Conservation (phyloP, 2,797 vertebrate genomes). For the Acipenser transmontanus region DNA sequence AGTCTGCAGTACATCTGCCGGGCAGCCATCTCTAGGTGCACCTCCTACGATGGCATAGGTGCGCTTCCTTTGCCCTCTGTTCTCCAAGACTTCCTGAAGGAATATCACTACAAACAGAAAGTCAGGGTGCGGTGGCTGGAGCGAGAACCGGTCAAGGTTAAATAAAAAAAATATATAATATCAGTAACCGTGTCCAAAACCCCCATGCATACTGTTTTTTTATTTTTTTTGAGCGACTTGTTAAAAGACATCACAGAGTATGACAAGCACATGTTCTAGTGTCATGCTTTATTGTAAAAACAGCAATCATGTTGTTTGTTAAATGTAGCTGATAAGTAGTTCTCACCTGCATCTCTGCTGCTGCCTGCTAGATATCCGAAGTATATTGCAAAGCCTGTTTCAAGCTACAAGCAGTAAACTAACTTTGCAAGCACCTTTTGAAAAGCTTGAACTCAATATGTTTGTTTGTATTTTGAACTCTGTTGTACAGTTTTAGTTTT, state of each 20-base stretch:
- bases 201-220: no score
- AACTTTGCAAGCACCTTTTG: conserved; percentile 47
- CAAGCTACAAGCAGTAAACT: conserved; percentile 21
- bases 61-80: conserved; percentile 85
- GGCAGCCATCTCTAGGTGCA: conserved; percentile 88
- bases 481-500: conserved; percentile 34
- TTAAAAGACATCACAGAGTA: conserved; percentile 27
- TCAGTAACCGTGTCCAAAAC: no score
- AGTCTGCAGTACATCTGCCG: conserved; percentile 93
- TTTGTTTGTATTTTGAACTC: conserved; percentile 20
- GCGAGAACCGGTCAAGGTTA: conserved; percentile 87
- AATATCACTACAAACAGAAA: conserved; percentile 99
- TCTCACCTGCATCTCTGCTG: conserved; percentile 27
- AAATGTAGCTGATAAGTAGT: conserved; percentile 30
- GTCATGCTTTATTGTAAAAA: conserved; percentile 24
- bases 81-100: conserved; percentile 97
- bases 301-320: conserved; percentile 4
- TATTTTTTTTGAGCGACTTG: no score
- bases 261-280: conserved; percentile 52
- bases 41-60: conserved; percentile 92
- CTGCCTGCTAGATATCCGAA: conserved; percentile 52
- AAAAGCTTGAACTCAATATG: conserved; percentile 34
- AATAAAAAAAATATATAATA: conserved; percentile 52
- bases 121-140: conserved; percentile 97
- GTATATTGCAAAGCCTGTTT: conserved; percentile 43